phyloP scores from a whole-genome alignment of 2,113 vertebrate species.

The Rhineura floridana region DNA sequence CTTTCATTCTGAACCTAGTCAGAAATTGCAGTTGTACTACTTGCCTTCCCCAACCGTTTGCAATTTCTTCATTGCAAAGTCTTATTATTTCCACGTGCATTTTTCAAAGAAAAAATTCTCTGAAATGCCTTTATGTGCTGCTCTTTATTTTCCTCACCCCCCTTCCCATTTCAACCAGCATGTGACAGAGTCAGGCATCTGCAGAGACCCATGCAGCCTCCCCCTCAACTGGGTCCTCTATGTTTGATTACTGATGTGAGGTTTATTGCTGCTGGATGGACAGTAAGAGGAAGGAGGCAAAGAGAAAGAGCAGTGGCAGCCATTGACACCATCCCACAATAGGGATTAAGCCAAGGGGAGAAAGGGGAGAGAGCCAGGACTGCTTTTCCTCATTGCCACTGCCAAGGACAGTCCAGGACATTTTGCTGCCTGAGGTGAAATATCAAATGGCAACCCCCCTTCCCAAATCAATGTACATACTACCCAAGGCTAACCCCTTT shows the following conservation, averaged over 20 bases:
- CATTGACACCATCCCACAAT: neutral
- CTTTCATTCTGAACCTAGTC: neutral
- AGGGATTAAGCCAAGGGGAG: neutral
- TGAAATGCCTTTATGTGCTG: neutral
- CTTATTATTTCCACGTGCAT: neutral
- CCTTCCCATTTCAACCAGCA: neutral
- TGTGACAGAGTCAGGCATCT: neutral
- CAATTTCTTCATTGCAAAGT: neutral
- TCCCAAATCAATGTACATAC: too few species aligned
- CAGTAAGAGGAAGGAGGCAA: neutral
- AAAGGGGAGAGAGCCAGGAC: too few species aligned
- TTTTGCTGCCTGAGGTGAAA: too few species aligned
- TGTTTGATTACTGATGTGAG: too few species aligned
- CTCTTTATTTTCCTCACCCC: neutral
- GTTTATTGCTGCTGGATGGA: neutral
- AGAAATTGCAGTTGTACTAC: neutral
- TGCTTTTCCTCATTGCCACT: too few species aligned
- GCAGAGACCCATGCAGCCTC: too few species aligned
- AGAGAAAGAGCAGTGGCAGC: neutral
- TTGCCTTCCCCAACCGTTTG: neutral
- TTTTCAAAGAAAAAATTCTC: too few species aligned
- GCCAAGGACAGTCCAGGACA: too few species aligned
- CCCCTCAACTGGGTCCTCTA: too few species aligned
- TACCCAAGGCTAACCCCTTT: too few species aligned
- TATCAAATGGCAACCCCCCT: too few species aligned